These are phyloP conservation scores for Bombus superbus DNA, from an alignment of 1,140 invertebrate species.

Conservation along the genomic window DNA sequence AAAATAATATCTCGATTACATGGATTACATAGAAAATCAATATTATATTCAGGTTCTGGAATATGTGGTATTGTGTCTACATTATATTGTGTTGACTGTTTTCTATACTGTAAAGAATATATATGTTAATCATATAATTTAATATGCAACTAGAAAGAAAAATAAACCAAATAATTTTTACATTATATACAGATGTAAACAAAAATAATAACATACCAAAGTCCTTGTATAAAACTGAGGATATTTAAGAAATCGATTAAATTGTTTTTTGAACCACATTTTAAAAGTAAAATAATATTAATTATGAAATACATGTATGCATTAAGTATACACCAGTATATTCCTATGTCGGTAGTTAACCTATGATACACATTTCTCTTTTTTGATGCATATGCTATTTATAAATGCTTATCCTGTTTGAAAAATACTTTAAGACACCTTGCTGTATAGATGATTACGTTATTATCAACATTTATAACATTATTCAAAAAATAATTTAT, in stretches of 20 bases:
- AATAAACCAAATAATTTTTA: not conserved
- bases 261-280: conserved; percentile 17
- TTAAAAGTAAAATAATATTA: not conserved
- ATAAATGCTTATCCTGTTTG: not conserved
- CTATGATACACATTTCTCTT: not conserved
- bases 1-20: conserved; percentile 85
- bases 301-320: not conserved
- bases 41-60: conserved; percentile 84
- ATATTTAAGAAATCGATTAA: not conserved
- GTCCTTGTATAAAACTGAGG: not conserved
- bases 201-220: conserved; percentile 29
- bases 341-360: not conserved
- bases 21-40: conserved; percentile 85
- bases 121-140: not conserved
- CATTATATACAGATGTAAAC: not conserved
- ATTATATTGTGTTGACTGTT: not conserved
- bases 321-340: not conserved
- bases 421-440: not conserved
- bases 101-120: conserved; percentile 16
- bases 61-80: conserved; percentile 22
- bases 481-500: not conserved
- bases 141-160: not conserved
- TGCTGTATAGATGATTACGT: not conserved
- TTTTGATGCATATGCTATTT: not conserved
- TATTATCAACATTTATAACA: not conserved